Evolutionary conservation across 2,113 vertebrate species (phyloP).

Genomic region (Gulo gulo): DNA sequence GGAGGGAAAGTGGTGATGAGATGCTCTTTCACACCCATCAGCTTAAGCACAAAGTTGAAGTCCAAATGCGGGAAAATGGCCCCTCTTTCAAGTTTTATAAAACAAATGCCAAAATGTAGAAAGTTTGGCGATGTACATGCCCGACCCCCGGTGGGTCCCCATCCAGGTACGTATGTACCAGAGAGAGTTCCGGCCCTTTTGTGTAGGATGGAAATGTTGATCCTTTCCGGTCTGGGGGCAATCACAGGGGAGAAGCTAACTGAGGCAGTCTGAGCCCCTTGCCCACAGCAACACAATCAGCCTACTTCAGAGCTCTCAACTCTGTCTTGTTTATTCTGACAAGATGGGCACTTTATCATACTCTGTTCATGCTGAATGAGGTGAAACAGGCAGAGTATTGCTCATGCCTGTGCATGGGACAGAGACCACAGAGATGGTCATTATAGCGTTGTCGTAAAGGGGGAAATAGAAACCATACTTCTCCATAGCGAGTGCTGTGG

Average conservation of each 20-base stretch:
- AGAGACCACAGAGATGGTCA: background rate
- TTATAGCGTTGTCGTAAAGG: no score
- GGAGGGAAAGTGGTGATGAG: background rate
- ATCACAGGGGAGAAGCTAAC: accelerated
- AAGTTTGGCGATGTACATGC: background rate
- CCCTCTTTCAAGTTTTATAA: background rate
- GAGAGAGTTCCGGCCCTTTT: background rate
- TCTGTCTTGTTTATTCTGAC: background rate
- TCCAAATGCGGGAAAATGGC: background rate
- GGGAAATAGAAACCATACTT: background rate
- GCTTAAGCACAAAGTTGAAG: background rate
- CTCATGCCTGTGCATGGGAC: background rate
- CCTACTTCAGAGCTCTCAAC: no score
- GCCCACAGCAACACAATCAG: background rate
- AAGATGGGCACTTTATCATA: no score
- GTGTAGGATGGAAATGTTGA: background rate
- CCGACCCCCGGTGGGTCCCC: accelerated
- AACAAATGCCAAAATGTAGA: background rate
- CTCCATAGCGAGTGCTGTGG: background rate
- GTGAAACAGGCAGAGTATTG: background rate
- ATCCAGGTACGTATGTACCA: background rate
- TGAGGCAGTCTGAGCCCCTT: background rate
- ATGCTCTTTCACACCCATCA: background rate
- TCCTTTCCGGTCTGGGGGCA: background rate
- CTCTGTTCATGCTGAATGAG: background rate